Evolutionary conservation across 1,140 invertebrate species (phyloP).

Genomic region (Hylaeus volcanicus): DNA sequence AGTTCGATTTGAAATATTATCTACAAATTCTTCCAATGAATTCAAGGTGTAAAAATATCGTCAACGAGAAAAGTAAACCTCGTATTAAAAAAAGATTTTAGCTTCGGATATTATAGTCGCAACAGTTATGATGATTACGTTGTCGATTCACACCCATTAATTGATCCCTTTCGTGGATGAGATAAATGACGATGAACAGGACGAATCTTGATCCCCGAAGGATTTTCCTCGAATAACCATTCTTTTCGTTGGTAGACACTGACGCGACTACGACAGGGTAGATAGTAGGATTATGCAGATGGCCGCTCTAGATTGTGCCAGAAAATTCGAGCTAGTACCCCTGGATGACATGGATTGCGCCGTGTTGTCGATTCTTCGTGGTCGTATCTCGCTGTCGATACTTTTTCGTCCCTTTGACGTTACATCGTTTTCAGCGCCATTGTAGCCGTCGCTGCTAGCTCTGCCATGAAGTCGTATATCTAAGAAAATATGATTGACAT

Average conservation of each 20-base stretch:
- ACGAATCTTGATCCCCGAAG: constrained; percentile 43
- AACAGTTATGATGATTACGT: neutral
- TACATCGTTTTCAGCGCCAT: constrained; percentile 52
- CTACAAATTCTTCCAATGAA: too few relatives aligned
- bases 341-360: constrained; percentile 78
- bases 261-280: constrained; percentile 57
- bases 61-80: too few relatives aligned
- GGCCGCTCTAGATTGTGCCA: constrained; percentile 34
- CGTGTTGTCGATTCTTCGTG: constrained; percentile 72
- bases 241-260: constrained; percentile 22
- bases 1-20: too few relatives aligned
- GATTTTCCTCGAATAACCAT: constrained; percentile 38
- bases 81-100: neutral
- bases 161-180: constrained; percentile 59
- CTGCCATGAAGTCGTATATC: constrained; percentile 42
- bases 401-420: constrained; percentile 47
- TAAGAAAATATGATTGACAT: constrained; percentile 30
- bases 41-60: too few relatives aligned
- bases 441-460: constrained; percentile 29
- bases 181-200: constrained; percentile 46
- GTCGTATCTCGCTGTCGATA: constrained; percentile 54
- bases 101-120: neutral
- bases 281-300: constrained; percentile 59
- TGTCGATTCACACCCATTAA: constrained; percentile 38
- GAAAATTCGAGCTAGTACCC: constrained; percentile 39